These are phyloP conservation scores for Carterocephalus palaemon DNA, from an alignment of 2,888 invertebrate genomes.

Conservation along the genomic window DNA sequence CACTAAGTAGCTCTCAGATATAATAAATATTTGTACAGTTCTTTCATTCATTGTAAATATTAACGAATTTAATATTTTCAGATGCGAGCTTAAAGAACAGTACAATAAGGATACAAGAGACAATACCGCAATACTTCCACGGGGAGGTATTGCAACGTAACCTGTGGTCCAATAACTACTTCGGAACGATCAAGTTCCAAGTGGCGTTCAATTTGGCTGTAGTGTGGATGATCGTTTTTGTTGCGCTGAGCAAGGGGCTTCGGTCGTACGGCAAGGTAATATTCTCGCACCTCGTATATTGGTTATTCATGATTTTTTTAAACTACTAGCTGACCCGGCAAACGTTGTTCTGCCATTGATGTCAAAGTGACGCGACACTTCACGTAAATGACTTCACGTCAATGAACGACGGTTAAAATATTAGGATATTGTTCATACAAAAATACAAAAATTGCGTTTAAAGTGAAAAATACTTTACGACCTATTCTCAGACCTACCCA, in stretches of 20 bases:
- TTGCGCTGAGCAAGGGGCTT: slow-evolving; percentile 91
- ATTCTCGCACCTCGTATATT: too few relatives aligned
- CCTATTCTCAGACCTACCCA: too few relatives aligned
- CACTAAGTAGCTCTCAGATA: too few relatives aligned
- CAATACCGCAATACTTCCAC: slow-evolving; percentile 91
- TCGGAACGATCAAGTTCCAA: slow-evolving; percentile 88
- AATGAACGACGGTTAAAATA: too few relatives aligned
- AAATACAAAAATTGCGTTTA: too few relatives aligned
- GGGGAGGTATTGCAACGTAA: slow-evolving; percentile 86
- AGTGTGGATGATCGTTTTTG: slow-evolving; percentile 93
- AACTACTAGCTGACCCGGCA: too few relatives aligned
- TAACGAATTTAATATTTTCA: slow-evolving; percentile 39
- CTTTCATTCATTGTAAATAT: not conserved
- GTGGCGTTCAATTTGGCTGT: slow-evolving; percentile 93
- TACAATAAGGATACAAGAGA: slow-evolving; percentile 79
- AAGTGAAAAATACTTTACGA: too few relatives aligned
- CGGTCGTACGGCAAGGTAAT: slow-evolving; percentile 89
- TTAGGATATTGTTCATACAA: too few relatives aligned
- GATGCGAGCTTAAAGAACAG: slow-evolving; percentile 51
- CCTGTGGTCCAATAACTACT: slow-evolving; percentile 53
- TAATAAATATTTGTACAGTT: not conserved
- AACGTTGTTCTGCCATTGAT: too few relatives aligned
- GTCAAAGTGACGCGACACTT: too few relatives aligned
- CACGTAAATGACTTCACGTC: too few relatives aligned
- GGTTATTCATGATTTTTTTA: too few relatives aligned